Percentiles rank a stretch among this genome's conserved stretches.
Conservation (phyloP, 1,140 invertebrate genomes). For the Panulirus ornatus region DNA sequence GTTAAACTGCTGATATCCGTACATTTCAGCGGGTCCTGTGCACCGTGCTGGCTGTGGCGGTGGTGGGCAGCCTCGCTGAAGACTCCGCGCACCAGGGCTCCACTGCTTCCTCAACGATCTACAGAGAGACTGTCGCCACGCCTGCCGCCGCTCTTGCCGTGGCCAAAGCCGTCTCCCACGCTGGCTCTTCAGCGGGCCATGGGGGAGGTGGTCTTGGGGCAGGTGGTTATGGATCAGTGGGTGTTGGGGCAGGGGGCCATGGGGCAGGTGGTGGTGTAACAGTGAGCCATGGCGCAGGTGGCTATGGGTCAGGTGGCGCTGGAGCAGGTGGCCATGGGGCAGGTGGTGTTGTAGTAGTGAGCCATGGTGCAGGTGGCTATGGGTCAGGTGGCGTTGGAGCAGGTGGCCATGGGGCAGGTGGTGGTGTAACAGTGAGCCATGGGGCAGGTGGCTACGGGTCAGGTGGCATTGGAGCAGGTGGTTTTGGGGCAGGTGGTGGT, state of each 20-base stretch:
- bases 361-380: not conserved
- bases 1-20: not conserved
- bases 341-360: not conserved
- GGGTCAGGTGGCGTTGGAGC: not conserved
- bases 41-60: not conserved
- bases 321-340: not conserved
- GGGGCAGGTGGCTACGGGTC: not conserved
- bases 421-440: not conserved
- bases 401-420: not conserved
- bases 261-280: not conserved
- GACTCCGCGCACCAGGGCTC: not conserved
- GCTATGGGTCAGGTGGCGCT: not conserved
- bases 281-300: not conserved
- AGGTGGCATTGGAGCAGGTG: not conserved
- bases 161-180: not conserved
- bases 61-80: not conserved
- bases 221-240: not conserved
- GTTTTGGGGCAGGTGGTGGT: not conserved
- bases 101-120: slow-evolving; percentile 17
- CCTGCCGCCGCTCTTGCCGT: too few species aligned
- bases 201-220: not conserved
- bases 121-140: slow-evolving; percentile 16
- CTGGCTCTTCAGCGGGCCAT: not conserved
- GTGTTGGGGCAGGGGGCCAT: not conserved
- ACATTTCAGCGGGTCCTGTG: slow-evolving; percentile 43